Evolutionary conservation across 2,888 invertebrate species (phyloP).

Genomic region (Nasonia oneida): DNA sequence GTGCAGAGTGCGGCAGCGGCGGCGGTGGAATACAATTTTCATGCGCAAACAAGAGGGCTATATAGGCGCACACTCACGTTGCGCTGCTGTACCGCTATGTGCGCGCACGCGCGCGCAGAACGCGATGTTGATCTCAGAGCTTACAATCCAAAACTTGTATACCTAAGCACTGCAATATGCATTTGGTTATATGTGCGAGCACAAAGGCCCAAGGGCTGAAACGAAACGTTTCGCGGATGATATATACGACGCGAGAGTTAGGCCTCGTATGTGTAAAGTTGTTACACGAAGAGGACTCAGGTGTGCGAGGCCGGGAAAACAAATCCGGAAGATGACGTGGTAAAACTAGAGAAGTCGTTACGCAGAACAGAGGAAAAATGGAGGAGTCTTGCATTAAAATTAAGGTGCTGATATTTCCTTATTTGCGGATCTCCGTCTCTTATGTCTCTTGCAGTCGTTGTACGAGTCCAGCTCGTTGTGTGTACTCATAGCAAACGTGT

Average conservation of each 20-base stretch:
- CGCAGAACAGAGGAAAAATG: background rate
- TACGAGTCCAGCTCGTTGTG: background rate
- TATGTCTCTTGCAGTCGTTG: background rate
- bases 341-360: no score
- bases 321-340: background rate
- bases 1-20: background rate
- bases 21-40: constrained; percentile 36
- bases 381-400: constrained; percentile 14
- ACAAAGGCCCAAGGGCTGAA: constrained; percentile 7
- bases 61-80: background rate
- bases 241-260: background rate
- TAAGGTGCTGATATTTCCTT: background rate
- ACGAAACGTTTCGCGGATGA: background rate
- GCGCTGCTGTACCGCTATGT: background rate
- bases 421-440: background rate
- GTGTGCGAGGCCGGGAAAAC: constrained; percentile 3
- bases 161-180: constrained; percentile 31
- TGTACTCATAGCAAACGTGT: background rate
- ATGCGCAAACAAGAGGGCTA: constrained; percentile 30
- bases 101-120: background rate
- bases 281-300: background rate
- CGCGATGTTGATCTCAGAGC: constrained; percentile 26
- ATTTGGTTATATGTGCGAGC: background rate
- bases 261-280: background rate
- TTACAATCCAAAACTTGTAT: constrained; percentile 24